Conservation (phyloP, 1,140 invertebrate genomes). For the Drosophila bifasciata region DNA sequence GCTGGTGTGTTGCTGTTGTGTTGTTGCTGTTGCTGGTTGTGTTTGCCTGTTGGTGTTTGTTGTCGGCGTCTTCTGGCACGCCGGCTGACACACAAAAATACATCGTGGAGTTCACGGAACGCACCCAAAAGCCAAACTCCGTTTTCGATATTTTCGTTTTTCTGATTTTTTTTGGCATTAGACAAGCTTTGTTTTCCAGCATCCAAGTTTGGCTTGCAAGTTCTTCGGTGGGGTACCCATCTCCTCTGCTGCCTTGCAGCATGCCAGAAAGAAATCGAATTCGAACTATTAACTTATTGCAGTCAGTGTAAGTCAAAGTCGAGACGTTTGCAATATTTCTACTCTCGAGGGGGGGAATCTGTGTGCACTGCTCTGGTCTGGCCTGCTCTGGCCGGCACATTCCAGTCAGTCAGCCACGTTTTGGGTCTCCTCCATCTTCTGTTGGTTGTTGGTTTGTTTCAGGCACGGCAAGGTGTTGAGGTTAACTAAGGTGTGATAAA, state of each 20-base stretch:
- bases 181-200: constrained; percentile 61
- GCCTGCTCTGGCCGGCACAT: constrained; percentile 57
- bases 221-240: constrained; percentile 57
- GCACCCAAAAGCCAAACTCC: constrained; percentile 83
- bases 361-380: constrained; percentile 27
- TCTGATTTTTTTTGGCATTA: constrained; percentile 43
- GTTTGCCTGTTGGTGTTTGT: background rate
- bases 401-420: constrained; percentile 65
- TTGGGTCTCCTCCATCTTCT: constrained; percentile 34
- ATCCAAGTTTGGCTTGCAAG: constrained; percentile 22
- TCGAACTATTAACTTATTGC: constrained; percentile 83
- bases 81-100: constrained; percentile 76
- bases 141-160: constrained; percentile 34
- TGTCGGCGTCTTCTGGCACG: constrained; percentile 57
- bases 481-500: constrained; percentile 83
- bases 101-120: constrained; percentile 84
- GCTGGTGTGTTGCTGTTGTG: constrained; percentile 26
- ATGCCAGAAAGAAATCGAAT: constrained; percentile 45
- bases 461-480: constrained; percentile 71
- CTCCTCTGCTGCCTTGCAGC: constrained; percentile 39
- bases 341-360: constrained; percentile 1
- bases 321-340: constrained; percentile 61
- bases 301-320: constrained; percentile 69
- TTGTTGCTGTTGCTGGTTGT: constrained; percentile 20
- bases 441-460: too few species aligned